Conservation (phyloP, 2,888 invertebrate species). For the Vandiemenella viatica region DNA sequence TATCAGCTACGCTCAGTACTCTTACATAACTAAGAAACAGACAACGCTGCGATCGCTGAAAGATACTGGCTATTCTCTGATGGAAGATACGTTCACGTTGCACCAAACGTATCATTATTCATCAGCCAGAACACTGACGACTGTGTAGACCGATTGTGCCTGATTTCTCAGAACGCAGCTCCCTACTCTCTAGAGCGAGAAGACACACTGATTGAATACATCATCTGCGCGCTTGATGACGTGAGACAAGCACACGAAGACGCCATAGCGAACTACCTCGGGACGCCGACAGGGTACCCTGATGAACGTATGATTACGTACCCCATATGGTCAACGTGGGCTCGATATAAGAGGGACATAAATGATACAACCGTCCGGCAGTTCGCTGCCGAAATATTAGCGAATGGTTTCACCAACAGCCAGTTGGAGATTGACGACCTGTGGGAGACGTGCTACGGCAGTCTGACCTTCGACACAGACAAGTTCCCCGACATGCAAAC, state of each 20-base stretch:
- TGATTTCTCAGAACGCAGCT: slow-evolving; percentile 29
- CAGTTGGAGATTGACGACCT: slow-evolving; percentile 78
- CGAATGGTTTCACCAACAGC: slow-evolving; percentile 49
- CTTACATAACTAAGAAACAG: slow-evolving; percentile 41
- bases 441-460: slow-evolving; percentile 79
- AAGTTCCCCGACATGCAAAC: slow-evolving; percentile 54
- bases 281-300: slow-evolving; percentile 46
- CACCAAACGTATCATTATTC: slow-evolving; percentile 49
- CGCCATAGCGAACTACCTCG: slow-evolving; percentile 33
- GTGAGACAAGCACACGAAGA: slow-evolving; percentile 10
- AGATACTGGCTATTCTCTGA: slow-evolving; percentile 57
- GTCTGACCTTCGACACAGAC: slow-evolving; percentile 51
- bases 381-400: slow-evolving; percentile 51
- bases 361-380: slow-evolving; percentile 42
- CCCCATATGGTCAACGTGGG: slow-evolving; percentile 86
- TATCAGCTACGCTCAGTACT: slow-evolving; percentile 35
- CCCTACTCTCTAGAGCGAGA: slow-evolving; percentile 16
- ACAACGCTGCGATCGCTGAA: slow-evolving; percentile 42
- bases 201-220: slow-evolving; percentile 5
- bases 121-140: slow-evolving; percentile 45
- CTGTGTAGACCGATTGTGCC: slow-evolving; percentile 22
- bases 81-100: slow-evolving; percentile 49
- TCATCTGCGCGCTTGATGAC: slow-evolving; percentile 6
- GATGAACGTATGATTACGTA: slow-evolving; percentile 53
- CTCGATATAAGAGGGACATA: slow-evolving; percentile 51